Percentiles rank a stretch among this genome's conserved stretches.
Conservation (phyloP, 2,888 invertebrate species). For the Philaethria dido region DNA sequence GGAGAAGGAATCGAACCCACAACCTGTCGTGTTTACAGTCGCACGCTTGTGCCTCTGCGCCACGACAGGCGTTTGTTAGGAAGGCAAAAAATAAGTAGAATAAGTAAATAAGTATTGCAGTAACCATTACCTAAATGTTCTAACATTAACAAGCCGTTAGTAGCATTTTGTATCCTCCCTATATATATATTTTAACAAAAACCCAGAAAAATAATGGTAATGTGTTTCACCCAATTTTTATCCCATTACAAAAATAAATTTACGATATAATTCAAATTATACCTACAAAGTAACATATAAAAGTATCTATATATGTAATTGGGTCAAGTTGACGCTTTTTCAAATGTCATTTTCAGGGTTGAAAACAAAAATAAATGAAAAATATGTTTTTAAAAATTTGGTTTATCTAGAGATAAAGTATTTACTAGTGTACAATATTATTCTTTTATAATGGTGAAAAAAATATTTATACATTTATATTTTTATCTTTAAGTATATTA, state of each 20-base stretch:
- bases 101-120: constrained; percentile 6
- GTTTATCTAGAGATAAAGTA: not conserved
- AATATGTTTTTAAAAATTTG: not conserved
- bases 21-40: no score
- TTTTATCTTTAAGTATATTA: no score
- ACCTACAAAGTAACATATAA: not conserved
- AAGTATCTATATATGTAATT: constrained; percentile 1
- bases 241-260: constrained; percentile 20
- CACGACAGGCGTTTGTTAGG: not conserved
- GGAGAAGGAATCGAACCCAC: no score
- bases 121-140: constrained; percentile 7
- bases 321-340: not conserved
- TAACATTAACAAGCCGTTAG: constrained; percentile 2
- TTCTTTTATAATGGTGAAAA: no score
- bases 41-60: not conserved
- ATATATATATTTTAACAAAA: constrained; percentile 4
- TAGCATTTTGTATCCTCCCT: not conserved
- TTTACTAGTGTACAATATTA: no score
- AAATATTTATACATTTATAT: no score
- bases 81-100: not conserved
- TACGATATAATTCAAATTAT: constrained; percentile 4
- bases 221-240: constrained; percentile 17
- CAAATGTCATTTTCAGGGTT: constrained; percentile 1
- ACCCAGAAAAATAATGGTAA: constrained; percentile 20
- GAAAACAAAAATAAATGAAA: not conserved